These are phyloP conservation scores for Conops quadrifasciatus DNA, from an alignment of 2,888 invertebrate genomes.

Conservation along the genomic window DNA sequence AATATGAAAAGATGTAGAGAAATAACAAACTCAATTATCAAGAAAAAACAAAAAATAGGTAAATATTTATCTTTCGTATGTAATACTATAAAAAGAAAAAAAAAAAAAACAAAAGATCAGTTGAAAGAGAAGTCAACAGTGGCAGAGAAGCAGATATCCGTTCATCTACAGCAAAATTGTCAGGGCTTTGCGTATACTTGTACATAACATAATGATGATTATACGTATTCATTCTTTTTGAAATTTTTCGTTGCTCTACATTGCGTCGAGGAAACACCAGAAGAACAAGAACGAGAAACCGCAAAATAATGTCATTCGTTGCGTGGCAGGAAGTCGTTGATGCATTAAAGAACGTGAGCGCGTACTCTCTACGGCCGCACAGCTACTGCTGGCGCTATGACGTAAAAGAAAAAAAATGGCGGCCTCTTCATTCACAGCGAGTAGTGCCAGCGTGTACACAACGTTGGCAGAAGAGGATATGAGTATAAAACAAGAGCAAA, in stretches of 20 bases:
- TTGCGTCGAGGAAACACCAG: slow-evolving; percentile 5
- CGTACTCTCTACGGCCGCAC: not conserved
- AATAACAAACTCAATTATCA: too few species aligned
- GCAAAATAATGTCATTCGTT: not conserved
- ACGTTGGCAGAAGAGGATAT: too few species aligned
- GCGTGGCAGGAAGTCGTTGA: slow-evolving; percentile 4
- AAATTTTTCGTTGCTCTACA: not conserved
- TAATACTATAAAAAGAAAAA: too few species aligned
- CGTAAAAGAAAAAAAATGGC: not conserved
- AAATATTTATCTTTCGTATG: too few species aligned
- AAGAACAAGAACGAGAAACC: not conserved
- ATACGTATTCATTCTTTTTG: not conserved
- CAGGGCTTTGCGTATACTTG: too few species aligned
- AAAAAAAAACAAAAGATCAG: too few species aligned
- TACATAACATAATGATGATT: not conserved
- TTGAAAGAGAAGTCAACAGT: too few species aligned
- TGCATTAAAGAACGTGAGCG: slow-evolving; percentile 5
- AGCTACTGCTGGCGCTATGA: not conserved
- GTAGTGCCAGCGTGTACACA: not conserved
- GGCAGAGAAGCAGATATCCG: too few species aligned
- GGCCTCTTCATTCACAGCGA: slow-evolving; percentile 15
- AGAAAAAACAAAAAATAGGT: too few species aligned
- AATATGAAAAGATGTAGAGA: too few species aligned
- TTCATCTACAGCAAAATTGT: too few species aligned
- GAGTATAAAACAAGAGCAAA: too few species aligned